Conservation (phyloP, 2,797 vertebrate species). For the Semaprochilodus insignis region DNA sequence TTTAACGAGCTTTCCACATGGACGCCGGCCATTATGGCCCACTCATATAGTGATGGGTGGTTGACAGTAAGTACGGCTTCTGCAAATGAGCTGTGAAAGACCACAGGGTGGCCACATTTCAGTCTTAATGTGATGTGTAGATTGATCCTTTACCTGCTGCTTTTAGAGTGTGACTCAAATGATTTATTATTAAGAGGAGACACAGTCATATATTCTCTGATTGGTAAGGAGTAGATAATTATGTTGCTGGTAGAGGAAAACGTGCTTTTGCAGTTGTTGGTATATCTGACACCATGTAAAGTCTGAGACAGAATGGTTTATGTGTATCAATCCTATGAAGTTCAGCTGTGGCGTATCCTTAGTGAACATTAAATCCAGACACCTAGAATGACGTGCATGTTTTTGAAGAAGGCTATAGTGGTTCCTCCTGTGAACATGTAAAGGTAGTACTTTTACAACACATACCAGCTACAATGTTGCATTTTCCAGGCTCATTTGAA, state of each 20-base stretch:
- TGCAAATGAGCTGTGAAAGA: conserved; percentile 41
- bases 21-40: conserved; percentile 25
- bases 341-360: too few species aligned
- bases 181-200: background rate
- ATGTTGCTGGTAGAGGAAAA: background rate
- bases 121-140: conserved; percentile 20
- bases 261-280: too few species aligned
- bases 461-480: too few species aligned
- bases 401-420: too few species aligned
- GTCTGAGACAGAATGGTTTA: too few species aligned
- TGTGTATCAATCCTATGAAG: too few species aligned
- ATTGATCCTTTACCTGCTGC: conserved; percentile 3
- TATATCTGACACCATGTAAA: too few species aligned
- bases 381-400: too few species aligned
- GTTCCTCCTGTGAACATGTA: too few species aligned
- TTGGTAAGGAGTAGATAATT: background rate
- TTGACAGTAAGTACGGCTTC: conserved; percentile 49
- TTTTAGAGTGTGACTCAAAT: background rate
- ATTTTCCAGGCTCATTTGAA: too few species aligned
- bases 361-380: too few species aligned
- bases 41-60: conserved; percentile 46
- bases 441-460: too few species aligned
- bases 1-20: conserved; percentile 48
- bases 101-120: background rate
- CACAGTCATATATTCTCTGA: background rate